Evolutionary conservation across 1,140 invertebrate genomes (phyloP), one percentile per base, ranked within the genome.

Genomic region (Trichonephila inaurata): DNA sequence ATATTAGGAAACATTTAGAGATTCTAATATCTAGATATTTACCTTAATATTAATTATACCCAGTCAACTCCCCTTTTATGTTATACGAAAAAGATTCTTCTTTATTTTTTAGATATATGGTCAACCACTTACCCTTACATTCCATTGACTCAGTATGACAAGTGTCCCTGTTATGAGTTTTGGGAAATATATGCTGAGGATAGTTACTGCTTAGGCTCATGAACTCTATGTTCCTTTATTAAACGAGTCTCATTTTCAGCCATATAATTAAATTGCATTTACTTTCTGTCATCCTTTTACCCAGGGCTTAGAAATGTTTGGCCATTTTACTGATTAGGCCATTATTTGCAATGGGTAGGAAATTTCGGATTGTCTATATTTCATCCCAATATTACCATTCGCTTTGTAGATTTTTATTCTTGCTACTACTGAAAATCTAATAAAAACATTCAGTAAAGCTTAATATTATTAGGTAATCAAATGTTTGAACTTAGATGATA

Each of bases 261-360:
- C 72, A 77, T 77, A 28, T 28, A 77, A n/a, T 1, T 77, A 77
- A 77, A 77, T 77, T 77, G 72, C 33, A 77, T 77, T 77, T 77
- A 40, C 72, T 77, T 77, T 77, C 72, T 28, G 28, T 77, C 28
- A 77, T 40, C 28, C 14, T 77, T 18, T 40, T 77, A 77, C 72
- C 33, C 18, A 18, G 33, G 72, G 40, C 40, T n/a, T n/a, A n/a
- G 72, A 77, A 77, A 77, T 40, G 72, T 77, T 77, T 12, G 72
- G 28, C 33, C 72, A 77, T 77, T 77, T 77, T 77, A 77, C 72
- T 77, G 72, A 77, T 77, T 77, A 77, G 72, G 72, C 72, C 16
- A 77, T 77, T 77, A 77, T 77, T 77, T 77, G 28, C 72, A 77
- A 77, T 40, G 33, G 72, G 33, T 33, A 77, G 72, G 16, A 77